Evolutionary conservation across 2,113 vertebrate species (phyloP).

Genomic region (Morphnarchus princeps): DNA sequence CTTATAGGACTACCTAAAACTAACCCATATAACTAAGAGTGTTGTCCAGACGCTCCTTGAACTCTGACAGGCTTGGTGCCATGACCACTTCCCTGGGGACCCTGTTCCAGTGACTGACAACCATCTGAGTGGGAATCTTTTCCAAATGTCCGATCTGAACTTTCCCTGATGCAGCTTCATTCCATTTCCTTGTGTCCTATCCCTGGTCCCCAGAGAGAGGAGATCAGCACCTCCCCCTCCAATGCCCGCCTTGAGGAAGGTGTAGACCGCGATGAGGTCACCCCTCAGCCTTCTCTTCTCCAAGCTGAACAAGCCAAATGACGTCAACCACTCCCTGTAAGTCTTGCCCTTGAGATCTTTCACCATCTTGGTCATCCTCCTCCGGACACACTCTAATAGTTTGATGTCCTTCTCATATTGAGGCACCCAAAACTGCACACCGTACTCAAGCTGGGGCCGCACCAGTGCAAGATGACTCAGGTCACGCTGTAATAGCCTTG

Average conservation of each 20-base stretch:
- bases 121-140: background rate
- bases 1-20: background rate
- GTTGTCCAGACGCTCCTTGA: background rate
- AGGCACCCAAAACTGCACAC: background rate
- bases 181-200: fast-evolving
- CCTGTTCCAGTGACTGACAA: fast-evolving
- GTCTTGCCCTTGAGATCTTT: background rate
- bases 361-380: background rate
- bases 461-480: background rate
- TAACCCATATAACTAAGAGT: background rate
- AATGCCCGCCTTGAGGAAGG: fast-evolving
- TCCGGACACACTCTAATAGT: background rate
- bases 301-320: background rate
- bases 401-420: background rate
- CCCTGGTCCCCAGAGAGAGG: background rate
- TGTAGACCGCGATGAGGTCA: fast-evolving
- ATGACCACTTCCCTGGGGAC: background rate
- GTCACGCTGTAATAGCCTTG: background rate
- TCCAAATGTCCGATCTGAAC: background rate
- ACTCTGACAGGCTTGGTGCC: background rate
- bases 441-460: fast-evolving
- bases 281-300: background rate
- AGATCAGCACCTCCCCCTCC: fast-evolving
- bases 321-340: fast-evolving
- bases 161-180: background rate